Conservation (phyloP, 2,113 vertebrate genomes). For the Lasiurus borealis region DNA sequence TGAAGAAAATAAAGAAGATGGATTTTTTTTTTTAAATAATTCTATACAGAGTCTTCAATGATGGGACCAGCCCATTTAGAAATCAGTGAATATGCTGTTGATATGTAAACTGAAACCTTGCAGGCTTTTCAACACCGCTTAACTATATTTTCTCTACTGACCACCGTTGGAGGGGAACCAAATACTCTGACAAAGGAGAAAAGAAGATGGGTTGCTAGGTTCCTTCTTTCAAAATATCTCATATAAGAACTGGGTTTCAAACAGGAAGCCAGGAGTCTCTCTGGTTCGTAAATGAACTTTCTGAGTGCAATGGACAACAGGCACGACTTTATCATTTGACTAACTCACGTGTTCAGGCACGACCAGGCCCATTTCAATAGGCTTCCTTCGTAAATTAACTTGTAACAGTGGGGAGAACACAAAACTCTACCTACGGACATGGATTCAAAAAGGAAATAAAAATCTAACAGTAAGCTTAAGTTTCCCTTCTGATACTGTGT, state of each 20-base stretch:
- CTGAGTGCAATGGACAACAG: not conserved
- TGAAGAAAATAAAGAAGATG: slow-evolving; percentile 85
- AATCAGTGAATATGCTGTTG: slow-evolving; percentile 34
- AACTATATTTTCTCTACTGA: slow-evolving; percentile 63
- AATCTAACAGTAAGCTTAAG: not conserved
- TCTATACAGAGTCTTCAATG: slow-evolving; percentile 76
- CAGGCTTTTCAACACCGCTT: slow-evolving; percentile 66
- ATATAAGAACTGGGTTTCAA: slow-evolving; percentile 22
- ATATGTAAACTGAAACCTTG: slow-evolving; percentile 67
- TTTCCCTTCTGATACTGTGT: slow-evolving; percentile 65
- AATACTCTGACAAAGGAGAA: slow-evolving; percentile 22
- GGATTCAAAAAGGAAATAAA: slow-evolving; percentile 53
- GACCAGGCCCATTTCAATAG: not conserved
- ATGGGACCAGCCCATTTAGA: slow-evolving; percentile 87
- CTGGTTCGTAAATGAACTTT: not conserved
- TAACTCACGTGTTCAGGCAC: not conserved
- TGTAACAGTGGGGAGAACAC: too few relatives aligned
- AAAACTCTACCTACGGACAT: slow-evolving; percentile 42
- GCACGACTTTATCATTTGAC: not conserved
- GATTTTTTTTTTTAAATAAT: slow-evolving; percentile 67
- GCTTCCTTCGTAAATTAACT: slow-evolving; percentile 47
- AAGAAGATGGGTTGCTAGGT: slow-evolving; percentile 17
- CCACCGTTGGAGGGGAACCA: slow-evolving; percentile 74
- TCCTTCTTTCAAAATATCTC: slow-evolving; percentile 58
- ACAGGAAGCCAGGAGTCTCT: slow-evolving; percentile 61